Evolutionary conservation across 53 echinoderm and acorn worm species (phyloP), one percentile per base, ranked within the genome.

Genomic region (Paracentrotus lividus): DNA sequence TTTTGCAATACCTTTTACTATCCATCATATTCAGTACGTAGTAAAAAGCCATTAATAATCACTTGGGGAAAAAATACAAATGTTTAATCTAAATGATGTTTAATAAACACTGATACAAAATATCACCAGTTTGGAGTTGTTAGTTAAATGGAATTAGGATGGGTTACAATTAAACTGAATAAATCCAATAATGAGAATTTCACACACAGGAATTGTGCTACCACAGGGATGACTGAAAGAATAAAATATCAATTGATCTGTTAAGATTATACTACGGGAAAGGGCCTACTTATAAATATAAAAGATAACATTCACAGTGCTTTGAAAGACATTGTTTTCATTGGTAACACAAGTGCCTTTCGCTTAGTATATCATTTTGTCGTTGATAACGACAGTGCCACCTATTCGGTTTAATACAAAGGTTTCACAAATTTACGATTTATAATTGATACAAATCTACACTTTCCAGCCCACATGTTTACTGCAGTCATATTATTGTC

Each of bases 361-460:
- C 72, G 12, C 40, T 40, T 40, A 72, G 5, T 38, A 8, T 8
- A 64, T 10, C 31, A 29, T 64, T 6, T 26, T 31, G 18, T 31
- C 21, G 32, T 67, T 67, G 32, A 67, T n/a, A 67, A 31, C 67
- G 32, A 9, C 24, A 47, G n/a, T 81, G 45, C 44, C 47, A 47
- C 47, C 45, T 26, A 44, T 0, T 40, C 32, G 44, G 47, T n/a
- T 67, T 61, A n/a, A 18, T 23, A 81, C 45, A 13, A 8, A 81
- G 81, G 81, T 81, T n/a, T 47, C 76, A 49, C 81, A 81, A 81
- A 81, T 47, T 47, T 7, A 81, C 14, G 47, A 26, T 81, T 77
- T 14, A 77, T 29, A 43, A 77, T 42, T 29, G 0, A 81, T 81
- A 45, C 2, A 45, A 38, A 10, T 72, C 40, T 40, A 81, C 47